phyloP scores from a whole-genome alignment of 2,113 vertebrate species.

The Muntiacus muntjak region DNA sequence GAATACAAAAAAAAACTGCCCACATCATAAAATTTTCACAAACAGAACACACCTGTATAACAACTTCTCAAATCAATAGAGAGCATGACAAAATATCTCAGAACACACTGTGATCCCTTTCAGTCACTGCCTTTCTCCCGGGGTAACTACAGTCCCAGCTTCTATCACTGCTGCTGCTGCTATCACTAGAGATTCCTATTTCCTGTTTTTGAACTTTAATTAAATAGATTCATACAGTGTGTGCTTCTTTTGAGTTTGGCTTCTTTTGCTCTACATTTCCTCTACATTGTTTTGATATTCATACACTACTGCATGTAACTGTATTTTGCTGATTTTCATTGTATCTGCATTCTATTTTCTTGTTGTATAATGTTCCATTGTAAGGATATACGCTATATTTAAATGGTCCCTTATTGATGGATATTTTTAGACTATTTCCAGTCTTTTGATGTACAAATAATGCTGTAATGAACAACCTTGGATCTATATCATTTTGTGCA shows the following conservation, averaged over 20 bases:
- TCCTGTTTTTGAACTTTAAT: background rate
- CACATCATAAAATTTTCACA: background rate
- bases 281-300: background rate
- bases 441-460: background rate
- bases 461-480: background rate
- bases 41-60: background rate
- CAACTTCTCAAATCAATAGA: background rate
- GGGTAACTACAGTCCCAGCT: background rate
- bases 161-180: background rate
- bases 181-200: background rate
- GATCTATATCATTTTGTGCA: background rate
- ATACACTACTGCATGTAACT: background rate
- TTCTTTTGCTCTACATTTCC: background rate
- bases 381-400: background rate
- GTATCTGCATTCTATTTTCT: background rate
- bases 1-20: background rate
- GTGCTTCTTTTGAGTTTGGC: background rate
- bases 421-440: slow-evolving; percentile 24
- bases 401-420: background rate
- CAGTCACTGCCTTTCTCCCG: background rate
- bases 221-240: background rate
- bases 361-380: background rate
- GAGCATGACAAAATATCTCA: background rate
- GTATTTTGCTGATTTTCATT: background rate
- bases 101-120: background rate